phyloP scores from a whole-genome alignment of 2,888 invertebrate species.

The Mythimna albipuncta region DNA sequence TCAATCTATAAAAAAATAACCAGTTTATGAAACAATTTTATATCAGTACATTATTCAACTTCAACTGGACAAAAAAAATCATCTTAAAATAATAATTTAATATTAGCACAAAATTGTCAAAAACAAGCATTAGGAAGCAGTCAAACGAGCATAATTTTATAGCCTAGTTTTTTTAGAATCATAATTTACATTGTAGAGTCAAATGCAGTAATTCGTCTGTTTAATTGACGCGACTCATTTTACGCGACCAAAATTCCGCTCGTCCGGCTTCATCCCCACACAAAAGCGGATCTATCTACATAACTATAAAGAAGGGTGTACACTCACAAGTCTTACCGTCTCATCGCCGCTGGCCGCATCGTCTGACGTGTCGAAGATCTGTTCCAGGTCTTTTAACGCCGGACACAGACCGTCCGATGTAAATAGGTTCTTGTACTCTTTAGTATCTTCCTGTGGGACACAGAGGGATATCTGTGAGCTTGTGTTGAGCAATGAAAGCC shows the following conservation, averaged over 20 bases:
- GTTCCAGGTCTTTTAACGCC: constrained; percentile 97
- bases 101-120: neutral
- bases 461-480: neutral
- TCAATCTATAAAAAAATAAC: neutral
- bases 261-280: constrained; percentile 1
- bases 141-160: constrained; percentile 1
- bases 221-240: neutral
- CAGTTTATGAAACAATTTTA: neutral
- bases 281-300: constrained; percentile 22
- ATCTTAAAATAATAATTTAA: neutral
- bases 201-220: neutral
- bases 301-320: constrained; percentile 61
- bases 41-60: neutral
- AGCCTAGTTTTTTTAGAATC: neutral
- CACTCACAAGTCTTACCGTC: constrained; percentile 93
- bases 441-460: constrained; percentile 84
- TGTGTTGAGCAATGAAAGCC: neutral
- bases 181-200: neutral
- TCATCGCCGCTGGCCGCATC: constrained; percentile 97
- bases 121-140: neutral
- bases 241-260: neutral
- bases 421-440: constrained; percentile 93
- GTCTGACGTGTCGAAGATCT: constrained; percentile 98
- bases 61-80: neutral
- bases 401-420: constrained; percentile 97